Evolutionary conservation across 2,888 invertebrate genomes (phyloP), one percentile per base, ranked within the genome.

Genomic region (Aethes cnicana): DNA sequence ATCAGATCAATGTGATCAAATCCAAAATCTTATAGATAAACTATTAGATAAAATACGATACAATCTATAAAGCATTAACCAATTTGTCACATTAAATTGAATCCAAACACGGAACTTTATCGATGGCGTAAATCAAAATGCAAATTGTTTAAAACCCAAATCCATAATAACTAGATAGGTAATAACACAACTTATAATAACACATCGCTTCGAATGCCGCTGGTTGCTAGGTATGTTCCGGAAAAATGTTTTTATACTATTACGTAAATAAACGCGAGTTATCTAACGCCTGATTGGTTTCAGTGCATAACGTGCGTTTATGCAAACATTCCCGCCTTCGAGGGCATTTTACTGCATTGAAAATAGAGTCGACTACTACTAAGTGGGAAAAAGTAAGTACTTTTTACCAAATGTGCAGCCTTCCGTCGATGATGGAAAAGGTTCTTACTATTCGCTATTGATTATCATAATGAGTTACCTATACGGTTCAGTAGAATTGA

Each of bases 41-140:
- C 28, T 20, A 20, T 14, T 20, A 14, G 9, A 32, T 32, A 32
- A 48, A 43, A 43, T 37, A 37, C 36, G 11, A 30, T 35, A 14
- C 36, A 32, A 44, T 28, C 21, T 17, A 18, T 46, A 46, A 46
- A 37, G 52, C 39, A 26, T 25, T 39, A 46, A 46, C 39, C 26
- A 52, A 52, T 46, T 52, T 52, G 52, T 52, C 52, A 39, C 26
- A 39, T 52, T n/a, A 52, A 46, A 52, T 46, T 52, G 25, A 25
- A 16, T 46, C 26, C 12, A 33, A 33, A 44, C 25, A 52, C 20
- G 33, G 3, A 26, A 32, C 44, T 46, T 46, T 26, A 46, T 25
- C 37, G 39, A 20, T 14, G 7, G 12, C 26, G 26, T 46, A 39
- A 52, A 46, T 52, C 50, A 46, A 39, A 52, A 44, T 50, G 43